Conservation (phyloP, 2,797 vertebrate genomes). For the Poeciliopsis gracilis region DNA sequence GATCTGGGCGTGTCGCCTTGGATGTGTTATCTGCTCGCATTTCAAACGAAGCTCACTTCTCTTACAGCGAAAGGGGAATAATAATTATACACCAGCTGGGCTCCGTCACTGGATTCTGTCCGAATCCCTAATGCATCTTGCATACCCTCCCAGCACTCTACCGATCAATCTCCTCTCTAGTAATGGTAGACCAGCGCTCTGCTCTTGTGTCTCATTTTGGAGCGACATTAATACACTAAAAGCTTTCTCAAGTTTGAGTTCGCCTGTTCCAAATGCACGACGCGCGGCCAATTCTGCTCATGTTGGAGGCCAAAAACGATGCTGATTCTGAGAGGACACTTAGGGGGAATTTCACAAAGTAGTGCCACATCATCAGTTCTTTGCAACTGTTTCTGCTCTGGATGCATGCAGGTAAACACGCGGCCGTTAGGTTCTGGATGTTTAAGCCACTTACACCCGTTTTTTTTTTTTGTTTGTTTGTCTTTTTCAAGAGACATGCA, state of each 20-base stretch:
- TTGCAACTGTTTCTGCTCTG: background rate
- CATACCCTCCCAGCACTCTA: conserved; percentile 21
- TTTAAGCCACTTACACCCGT: background rate
- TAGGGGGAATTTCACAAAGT: background rate
- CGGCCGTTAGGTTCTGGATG: background rate
- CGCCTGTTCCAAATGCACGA: conserved; percentile 14
- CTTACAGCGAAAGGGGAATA: conserved; percentile 24
- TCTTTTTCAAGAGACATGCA: background rate
- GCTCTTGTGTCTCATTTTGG: conserved; percentile 24
- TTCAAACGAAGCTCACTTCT: conserved; percentile 30
- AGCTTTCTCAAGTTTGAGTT: conserved; percentile 23
- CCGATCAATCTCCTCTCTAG: conserved; percentile 20
- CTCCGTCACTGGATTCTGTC: conserved; percentile 38
- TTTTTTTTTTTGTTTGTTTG: background rate
- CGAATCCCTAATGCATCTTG: conserved; percentile 24
- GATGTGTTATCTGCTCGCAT: conserved; percentile 12
- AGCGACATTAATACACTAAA: conserved; percentile 38
- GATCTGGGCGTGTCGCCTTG: conserved; percentile 4
- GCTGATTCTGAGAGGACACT: background rate
- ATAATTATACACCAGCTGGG: conserved; percentile 21
- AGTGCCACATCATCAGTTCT: background rate
- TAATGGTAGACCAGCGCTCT: conserved; percentile 1
- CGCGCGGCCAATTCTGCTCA: conserved; percentile 10
- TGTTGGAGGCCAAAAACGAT: conserved; percentile 6
- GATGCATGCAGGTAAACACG: background rate